Base-by-base conservation (phyloP, 2,888 invertebrate species). In the Cylloceria caligata region DNA sequence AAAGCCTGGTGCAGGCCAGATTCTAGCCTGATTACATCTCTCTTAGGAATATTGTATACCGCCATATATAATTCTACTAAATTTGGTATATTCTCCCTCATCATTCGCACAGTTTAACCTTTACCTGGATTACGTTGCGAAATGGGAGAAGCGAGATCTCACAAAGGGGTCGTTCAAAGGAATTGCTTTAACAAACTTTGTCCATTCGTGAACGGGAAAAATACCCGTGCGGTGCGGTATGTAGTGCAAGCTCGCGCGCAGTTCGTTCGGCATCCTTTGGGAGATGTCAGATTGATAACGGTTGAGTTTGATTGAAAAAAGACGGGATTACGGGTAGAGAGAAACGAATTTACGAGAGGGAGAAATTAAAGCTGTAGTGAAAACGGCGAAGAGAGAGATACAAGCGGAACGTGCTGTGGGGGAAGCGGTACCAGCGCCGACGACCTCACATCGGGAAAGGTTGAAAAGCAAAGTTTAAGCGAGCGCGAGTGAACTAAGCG, bases 401-500 rank as follows among this genome's bases (percentile, higher is more conserved):
- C 65, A 19, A 76, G 21, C 42, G 27, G 27, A 68, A 36, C 19
- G 64, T 24, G 11, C 49, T 45, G 3, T 39, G 45, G 27, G 27
- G 27, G 27, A 30, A 62, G 75, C 65, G 77, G 72, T 73, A n/a
- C 62, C 27, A 69, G 79, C 60, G 16, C 45, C 64, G 73, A 49
- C 75, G 72, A 47, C 76, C 76, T 68, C 45, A 62, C 65, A 34
- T 69, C 30, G 57, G 67, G 39, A 74, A 75, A 83, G 67, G 76
- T 81, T 80, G 81, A 79, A 81, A 84, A 81, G 76, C 76, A 55
- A 77, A 84, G 76, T 82, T 84, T 73, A 84, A 84, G 79, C 83
- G 82, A 79, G 81, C 71, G 69, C 76, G 62, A 78, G 72, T 64
- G 55, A 60, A 57, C 71, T 60, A 71, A 71, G 67, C 80, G 75